These are phyloP conservation scores for Dolichallabes microphthalmus DNA, from an alignment of 2,113 vertebrate genomes.

Conservation along the genomic window DNA sequence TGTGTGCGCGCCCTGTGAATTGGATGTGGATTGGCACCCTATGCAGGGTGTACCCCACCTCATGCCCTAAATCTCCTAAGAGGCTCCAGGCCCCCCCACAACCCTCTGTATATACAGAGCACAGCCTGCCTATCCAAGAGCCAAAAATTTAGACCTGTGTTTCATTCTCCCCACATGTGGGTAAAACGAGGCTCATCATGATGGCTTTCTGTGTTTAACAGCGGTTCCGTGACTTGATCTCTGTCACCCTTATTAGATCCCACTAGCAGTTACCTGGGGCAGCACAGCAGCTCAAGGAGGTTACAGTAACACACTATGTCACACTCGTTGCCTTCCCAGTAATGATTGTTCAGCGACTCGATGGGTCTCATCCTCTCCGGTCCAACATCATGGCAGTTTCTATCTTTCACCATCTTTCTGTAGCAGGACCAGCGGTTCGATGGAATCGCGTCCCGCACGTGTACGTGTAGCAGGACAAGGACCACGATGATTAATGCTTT, in stretches of 20 bases:
- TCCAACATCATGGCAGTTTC: slow-evolving; percentile 68
- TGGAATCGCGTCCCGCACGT: slow-evolving; percentile 53
- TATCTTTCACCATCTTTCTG: slow-evolving; percentile 69
- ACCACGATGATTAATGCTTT: slow-evolving; percentile 50
- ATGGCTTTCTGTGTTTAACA: slow-evolving; percentile 39
- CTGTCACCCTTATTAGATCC: background rate
- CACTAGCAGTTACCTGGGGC: slow-evolving; percentile 75
- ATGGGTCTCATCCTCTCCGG: slow-evolving; percentile 61
- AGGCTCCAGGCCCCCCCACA: too few species aligned
- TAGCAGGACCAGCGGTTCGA: slow-evolving; percentile 69
- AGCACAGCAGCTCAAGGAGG: slow-evolving; percentile 77
- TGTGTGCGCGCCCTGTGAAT: too few species aligned
- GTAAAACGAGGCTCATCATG: slow-evolving; percentile 35
- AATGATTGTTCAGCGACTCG: slow-evolving; percentile 68
- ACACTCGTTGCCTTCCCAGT: slow-evolving; percentile 76
- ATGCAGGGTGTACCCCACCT: too few species aligned
- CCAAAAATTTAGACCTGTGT: background rate
- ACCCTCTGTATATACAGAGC: background rate
- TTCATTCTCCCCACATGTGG: slow-evolving; percentile 12
- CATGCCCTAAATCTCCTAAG: too few species aligned
- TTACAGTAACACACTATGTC: slow-evolving; percentile 80
- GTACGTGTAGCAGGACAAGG: slow-evolving; percentile 64
- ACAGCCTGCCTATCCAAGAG: background rate
- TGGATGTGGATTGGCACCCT: too few species aligned
- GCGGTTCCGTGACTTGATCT: slow-evolving; percentile 9